Conservation (phyloP, 2,113 vertebrate species). For the Tor tambroides region DNA sequence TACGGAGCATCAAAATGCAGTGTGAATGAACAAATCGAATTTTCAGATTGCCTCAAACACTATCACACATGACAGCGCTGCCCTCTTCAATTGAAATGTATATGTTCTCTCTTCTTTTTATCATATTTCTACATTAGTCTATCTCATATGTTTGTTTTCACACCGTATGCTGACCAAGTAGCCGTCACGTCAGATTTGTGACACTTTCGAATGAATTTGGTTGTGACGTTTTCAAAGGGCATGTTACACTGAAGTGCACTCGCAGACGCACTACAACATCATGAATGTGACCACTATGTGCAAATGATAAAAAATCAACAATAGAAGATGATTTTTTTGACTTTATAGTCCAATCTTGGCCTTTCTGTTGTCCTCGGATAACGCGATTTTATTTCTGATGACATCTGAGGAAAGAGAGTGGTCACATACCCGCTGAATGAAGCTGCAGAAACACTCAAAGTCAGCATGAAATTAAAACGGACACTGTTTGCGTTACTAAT, state of each 20-base stretch:
- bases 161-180: neutral
- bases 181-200: neutral
- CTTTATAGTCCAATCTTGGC: neutral
- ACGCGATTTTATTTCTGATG: neutral
- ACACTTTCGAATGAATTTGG: neutral
- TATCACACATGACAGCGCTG: neutral
- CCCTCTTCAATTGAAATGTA: constrained; percentile 11
- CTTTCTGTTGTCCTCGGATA: constrained; percentile 10
- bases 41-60: constrained; percentile 21
- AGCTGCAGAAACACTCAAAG: neutral
- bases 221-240: constrained; percentile 4
- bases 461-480: neutral
- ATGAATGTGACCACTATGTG: constrained; percentile 23
- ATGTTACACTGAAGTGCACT: constrained; percentile 30
- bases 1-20: constrained; percentile 20
- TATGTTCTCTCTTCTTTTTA: neutral
- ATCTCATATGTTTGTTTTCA: constrained; percentile 6
- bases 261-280: constrained; percentile 9
- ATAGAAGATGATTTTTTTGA: neutral
- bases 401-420: neutral
- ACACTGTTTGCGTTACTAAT: neutral
- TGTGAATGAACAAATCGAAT: constrained; percentile 27
- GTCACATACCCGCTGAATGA: neutral
- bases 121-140: constrained; percentile 5
- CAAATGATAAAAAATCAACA: neutral